Conservation (phyloP, 2,113 vertebrate genomes). For the Glareola pratincola region DNA sequence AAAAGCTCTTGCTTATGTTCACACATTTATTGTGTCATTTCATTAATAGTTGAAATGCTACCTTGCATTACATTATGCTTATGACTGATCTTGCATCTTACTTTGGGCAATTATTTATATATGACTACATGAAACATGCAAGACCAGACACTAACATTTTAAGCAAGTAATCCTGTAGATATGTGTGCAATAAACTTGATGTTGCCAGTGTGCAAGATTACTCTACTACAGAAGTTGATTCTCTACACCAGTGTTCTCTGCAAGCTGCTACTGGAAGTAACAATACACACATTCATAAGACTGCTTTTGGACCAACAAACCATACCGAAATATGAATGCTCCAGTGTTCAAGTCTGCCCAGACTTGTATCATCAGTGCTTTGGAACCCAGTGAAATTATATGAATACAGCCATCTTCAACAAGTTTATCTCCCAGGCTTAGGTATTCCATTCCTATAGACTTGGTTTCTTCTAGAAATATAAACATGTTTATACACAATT, state of each 20-base stretch:
- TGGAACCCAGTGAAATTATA: constrained; percentile 92
- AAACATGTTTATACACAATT: constrained; percentile 13
- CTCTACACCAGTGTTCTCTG: background rate
- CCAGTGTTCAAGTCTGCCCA: constrained; percentile 88
- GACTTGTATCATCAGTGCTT: constrained; percentile 94
- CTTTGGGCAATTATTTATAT: background rate
- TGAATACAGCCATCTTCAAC: constrained; percentile 85
- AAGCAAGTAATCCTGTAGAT: background rate
- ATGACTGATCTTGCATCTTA: background rate
- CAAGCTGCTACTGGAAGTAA: background rate
- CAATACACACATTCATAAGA: background rate
- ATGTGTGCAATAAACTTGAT: background rate
- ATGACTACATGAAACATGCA: background rate
- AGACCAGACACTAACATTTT: background rate
- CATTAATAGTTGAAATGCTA: background rate
- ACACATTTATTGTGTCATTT: background rate
- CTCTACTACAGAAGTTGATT: background rate
- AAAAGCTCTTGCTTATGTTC: background rate
- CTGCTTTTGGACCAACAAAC: background rate
- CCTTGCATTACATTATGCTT: background rate
- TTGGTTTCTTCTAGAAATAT: constrained; percentile 74
- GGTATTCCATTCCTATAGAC: constrained; percentile 61
- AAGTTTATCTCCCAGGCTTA: constrained; percentile 71
- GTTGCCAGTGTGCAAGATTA: background rate
- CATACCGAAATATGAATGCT: constrained; percentile 89